phyloP scores from a whole-genome alignment of 2,888 invertebrate genomes.

The Tenthredo scrophulariae region DNA sequence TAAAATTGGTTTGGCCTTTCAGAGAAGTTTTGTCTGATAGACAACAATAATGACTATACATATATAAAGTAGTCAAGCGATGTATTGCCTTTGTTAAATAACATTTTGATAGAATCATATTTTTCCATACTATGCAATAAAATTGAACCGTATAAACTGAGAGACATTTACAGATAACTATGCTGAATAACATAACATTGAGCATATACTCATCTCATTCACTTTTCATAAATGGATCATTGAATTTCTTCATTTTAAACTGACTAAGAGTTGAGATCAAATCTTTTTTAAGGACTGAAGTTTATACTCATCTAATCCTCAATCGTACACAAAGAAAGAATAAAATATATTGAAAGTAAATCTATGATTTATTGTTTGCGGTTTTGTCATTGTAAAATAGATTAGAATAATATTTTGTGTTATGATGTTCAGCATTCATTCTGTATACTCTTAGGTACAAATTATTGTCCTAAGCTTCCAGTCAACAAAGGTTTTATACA shows the following conservation, averaged over 20 bases:
- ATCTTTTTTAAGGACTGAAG: neutral
- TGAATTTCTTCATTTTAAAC: neutral
- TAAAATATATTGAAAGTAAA: constrained; percentile 2
- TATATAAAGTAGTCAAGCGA: constrained; percentile 66
- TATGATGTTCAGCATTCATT: constrained; percentile 66
- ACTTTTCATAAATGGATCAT: neutral
- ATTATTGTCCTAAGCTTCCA: constrained; percentile 75
- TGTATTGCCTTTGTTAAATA: constrained; percentile 77
- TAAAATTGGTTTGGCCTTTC: constrained; percentile 69
- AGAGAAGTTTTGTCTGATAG: constrained; percentile 66
- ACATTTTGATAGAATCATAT: constrained; percentile 77
- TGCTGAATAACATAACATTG: constrained; percentile 50
- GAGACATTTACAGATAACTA: constrained; percentile 60
- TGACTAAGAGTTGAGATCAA: neutral
- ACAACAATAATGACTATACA: constrained; percentile 63
- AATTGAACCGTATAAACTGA: constrained; percentile 66
- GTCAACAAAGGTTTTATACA: constrained; percentile 76
- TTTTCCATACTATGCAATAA: constrained; percentile 77
- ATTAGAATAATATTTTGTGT: constrained; percentile 56
- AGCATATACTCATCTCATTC: neutral
- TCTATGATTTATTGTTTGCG: constrained; percentile 35
- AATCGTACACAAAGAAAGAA: neutral
- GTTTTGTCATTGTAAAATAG: constrained; percentile 60
- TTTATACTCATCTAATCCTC: neutral
- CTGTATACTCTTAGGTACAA: constrained; percentile 67